phyloP scores from a whole-genome alignment of 2,113 vertebrate genomes.

The Callionymus lyra region DNA sequence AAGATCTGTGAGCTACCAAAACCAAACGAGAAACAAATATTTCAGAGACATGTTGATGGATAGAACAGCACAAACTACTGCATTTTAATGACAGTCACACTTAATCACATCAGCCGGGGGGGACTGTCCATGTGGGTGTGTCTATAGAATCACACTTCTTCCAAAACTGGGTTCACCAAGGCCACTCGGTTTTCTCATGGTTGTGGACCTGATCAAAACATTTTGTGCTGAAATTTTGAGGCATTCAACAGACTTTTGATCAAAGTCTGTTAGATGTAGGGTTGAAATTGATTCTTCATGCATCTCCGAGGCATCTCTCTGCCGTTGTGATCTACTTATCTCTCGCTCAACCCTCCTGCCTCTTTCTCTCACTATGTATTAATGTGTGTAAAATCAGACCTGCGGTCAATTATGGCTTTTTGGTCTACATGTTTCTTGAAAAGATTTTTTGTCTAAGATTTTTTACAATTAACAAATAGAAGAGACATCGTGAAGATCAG shows the following conservation, averaged over 20 bases:
- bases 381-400: slow-evolving; percentile 11
- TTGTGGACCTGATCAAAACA: slow-evolving; percentile 14
- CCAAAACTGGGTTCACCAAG: no score
- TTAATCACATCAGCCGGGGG: no score
- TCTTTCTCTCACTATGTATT: no score
- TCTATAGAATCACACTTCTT: no score
- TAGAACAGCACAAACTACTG: slow-evolving; percentile 22
- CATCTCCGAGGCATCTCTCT: slow-evolving; percentile 36
- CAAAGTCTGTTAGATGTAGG: slow-evolving; percentile 37
- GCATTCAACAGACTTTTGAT: slow-evolving; percentile 33
- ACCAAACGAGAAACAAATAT: slow-evolving; percentile 53
- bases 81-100: slow-evolving; percentile 11
- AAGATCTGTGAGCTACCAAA: slow-evolving; percentile 66
- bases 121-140: no score
- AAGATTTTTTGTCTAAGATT: background rate
- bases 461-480: slow-evolving; percentile 23
- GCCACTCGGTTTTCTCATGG: slow-evolving; percentile 2
- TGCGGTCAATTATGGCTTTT: slow-evolving; percentile 16
- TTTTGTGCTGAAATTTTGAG: slow-evolving; percentile 20
- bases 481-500: slow-evolving; percentile 18
- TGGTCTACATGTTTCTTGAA: slow-evolving; percentile 6
- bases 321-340: slow-evolving; percentile 16
- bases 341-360: background rate
- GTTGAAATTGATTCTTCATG: slow-evolving; percentile 42
- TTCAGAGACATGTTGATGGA: slow-evolving; percentile 53